Base-by-base conservation (phyloP, 2,113 vertebrate genomes). In the Orthonyx spaldingii region DNA sequence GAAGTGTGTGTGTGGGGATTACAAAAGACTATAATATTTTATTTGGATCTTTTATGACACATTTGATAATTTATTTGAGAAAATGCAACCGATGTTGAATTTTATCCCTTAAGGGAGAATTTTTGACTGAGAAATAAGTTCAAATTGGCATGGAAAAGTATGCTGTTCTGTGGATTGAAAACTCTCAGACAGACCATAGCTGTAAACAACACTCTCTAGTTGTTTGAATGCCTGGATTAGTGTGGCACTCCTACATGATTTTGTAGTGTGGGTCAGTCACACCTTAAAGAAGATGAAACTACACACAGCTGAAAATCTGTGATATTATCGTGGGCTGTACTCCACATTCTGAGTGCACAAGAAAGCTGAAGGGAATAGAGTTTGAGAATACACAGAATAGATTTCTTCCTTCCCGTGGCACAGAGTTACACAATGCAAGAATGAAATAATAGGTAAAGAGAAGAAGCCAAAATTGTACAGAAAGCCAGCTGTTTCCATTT, bases 231-330 rank as follows among this genome's bases (percentile, higher is more conserved):
- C 10, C 13, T 63, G 55, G 50, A 59, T 66, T 47, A 70, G 9
- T 0, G 0, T 46, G 27, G 8, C 11, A 42, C 4, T 94, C 9
- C 28, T 13, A 10, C 14, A 3, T 1, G 2, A 52, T 30, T 16
- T 17, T 19, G 6, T 37, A 32, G 16, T 13, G 10, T 21, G 19
- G 42, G 5, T 70, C 23, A 65, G 59, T 41, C 23, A 9, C 27
- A 59, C 37, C 24, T 66, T 27, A 44, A 81, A 66, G 44, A 74
- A 60, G 4, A 90, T 33, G 24, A 57, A 90, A 27, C 1, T 10
- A 56, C 16, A 32, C 11, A 52, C 4, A 44, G 11, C 8, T 63
- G 35, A 49, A 79, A 47, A 14, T 15, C 21, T 0, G 1, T n/a
- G 19, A 9, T 70, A 14, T 16, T 90, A 4, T 17, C 7, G 6